Evolutionary conservation across 1,140 invertebrate species (phyloP), one percentile per base, ranked within the genome.

Genomic region (Caenorhabditis tropicalis): DNA sequence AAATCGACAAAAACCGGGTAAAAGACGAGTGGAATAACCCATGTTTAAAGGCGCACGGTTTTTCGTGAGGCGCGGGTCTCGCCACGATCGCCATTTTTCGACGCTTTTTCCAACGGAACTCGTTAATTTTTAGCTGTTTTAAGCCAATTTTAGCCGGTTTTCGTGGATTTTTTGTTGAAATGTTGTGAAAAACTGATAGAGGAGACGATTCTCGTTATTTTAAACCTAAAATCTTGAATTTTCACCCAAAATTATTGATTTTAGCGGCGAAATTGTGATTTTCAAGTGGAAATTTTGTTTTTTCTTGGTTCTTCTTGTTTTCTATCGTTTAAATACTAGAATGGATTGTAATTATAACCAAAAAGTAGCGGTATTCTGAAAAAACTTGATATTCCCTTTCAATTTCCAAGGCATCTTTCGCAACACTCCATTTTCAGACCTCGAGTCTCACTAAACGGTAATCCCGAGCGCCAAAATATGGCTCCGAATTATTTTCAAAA

Each of bases 401-500:
- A 27, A 6, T 24, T 21, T 56, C 51, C 21, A 56, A 27, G 2
- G 19, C 3, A 6, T 29, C 1, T 21, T 82, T 82, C n/a, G 16
- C 19, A 58, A 19, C 19, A 9, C 19, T 58, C 31, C 9, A 60
- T 79, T 58, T 83, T 51, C 82, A 74, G 48, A 39, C 31, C 36
- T 27, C 19, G 16, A 82, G 58, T 83, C 65, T 36, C 31, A 83
- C 36, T 84, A 58, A 33, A 80, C 33, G 74, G 70, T 84, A 81
- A 83, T 29, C 56, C n/a, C n/a, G n/a, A 31, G 46, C 56, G 46
- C 82, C 31, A 15, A 51, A 43, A 12, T 12, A 84, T 82, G 84
- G 39, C 79, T 65, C 51, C 81, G 16, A 60, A 48, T 53, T 81
- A 74, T 51, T 83, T 84, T 58, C 87, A 89, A 83, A 88, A 88